Evolutionary conservation across 37 sponge, comb jelly and placozoan genomes (phyloP).

Genomic region (Geodia barretti): DNA sequence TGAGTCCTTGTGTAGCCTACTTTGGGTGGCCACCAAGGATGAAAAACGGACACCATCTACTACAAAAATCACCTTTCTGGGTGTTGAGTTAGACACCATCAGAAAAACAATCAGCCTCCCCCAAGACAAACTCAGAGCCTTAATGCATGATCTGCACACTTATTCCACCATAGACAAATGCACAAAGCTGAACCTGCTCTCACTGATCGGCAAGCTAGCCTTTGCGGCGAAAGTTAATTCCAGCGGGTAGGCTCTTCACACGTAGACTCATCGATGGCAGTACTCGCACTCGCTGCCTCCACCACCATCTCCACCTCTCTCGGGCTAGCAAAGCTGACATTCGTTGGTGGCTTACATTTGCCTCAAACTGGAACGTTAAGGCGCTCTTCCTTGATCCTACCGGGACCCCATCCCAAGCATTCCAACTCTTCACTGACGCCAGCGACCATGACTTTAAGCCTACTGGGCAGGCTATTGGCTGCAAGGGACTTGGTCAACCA

Average conservation of each 20-base stretch:
- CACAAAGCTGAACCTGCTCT: constrained; percentile 29
- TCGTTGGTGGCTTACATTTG: constrained; percentile 50
- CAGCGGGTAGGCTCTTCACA: constrained; percentile 34
- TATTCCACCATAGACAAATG: background rate
- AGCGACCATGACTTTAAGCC: constrained; percentile 34
- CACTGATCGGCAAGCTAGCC: constrained; percentile 34
- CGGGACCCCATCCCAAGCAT: constrained; percentile 4
- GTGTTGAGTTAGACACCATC: background rate
- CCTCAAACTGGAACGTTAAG: constrained; percentile 36
- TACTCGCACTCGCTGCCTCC: background rate
- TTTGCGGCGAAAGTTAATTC: constrained; percentile 29
- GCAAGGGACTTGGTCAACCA: constrained; percentile 18
- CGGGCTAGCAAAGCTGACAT: constrained; percentile 29
- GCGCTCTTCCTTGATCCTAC: background rate
- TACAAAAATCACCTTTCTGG: background rate
- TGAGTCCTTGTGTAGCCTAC: background rate
- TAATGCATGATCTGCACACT: background rate
- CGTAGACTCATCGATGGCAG: constrained; percentile 29
- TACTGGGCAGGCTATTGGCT: constrained; percentile 31
- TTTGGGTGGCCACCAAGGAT: background rate
- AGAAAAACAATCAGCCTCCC: background rate
- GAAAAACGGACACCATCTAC: background rate
- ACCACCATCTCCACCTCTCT: constrained; percentile 23
- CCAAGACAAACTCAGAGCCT: background rate
- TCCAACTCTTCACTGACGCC: constrained; percentile 50